Evolutionary conservation across 2,113 vertebrate genomes (phyloP).

Genomic region (Condylura cristata): DNA sequence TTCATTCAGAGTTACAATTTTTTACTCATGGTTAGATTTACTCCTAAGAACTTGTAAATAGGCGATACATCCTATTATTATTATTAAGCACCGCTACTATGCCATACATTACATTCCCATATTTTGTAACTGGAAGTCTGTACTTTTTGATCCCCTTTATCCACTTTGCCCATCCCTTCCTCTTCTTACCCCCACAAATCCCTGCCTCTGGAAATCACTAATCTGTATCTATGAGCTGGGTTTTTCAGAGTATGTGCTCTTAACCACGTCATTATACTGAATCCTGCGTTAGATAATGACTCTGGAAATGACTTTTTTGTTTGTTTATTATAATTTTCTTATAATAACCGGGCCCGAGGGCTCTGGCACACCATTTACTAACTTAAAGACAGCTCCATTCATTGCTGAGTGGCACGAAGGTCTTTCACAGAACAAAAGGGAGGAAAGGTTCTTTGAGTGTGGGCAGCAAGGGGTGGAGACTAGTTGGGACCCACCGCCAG

Average conservation of each 20-base stretch:
- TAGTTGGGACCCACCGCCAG: neutral
- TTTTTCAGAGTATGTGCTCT: neutral
- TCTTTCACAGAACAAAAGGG: conserved; percentile 8
- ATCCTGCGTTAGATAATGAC: neutral
- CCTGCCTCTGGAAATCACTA: neutral
- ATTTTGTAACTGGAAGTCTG: too few species aligned
- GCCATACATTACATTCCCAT: too few species aligned
- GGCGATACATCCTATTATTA: neutral
- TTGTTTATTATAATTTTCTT: conserved; percentile 17
- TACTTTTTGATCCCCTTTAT: too few species aligned
- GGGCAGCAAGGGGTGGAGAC: neutral
- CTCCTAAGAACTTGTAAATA: neutral
- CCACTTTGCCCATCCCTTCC: neutral
- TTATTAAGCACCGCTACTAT: too few species aligned
- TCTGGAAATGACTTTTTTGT: neutral
- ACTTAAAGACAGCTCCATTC: neutral
- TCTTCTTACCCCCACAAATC: neutral
- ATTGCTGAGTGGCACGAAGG: neutral
- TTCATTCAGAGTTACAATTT: neutral
- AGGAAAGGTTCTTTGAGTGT: neutral
- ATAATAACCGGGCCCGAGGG: neutral
- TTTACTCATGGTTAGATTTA: too few species aligned
- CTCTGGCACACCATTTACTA: neutral
- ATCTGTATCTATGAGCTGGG: neutral
- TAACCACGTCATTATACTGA: neutral